Evolutionary conservation across 1,140 invertebrate genomes (phyloP), one percentile per base, ranked within the genome.

Genomic region (Cepaea nemoralis): DNA sequence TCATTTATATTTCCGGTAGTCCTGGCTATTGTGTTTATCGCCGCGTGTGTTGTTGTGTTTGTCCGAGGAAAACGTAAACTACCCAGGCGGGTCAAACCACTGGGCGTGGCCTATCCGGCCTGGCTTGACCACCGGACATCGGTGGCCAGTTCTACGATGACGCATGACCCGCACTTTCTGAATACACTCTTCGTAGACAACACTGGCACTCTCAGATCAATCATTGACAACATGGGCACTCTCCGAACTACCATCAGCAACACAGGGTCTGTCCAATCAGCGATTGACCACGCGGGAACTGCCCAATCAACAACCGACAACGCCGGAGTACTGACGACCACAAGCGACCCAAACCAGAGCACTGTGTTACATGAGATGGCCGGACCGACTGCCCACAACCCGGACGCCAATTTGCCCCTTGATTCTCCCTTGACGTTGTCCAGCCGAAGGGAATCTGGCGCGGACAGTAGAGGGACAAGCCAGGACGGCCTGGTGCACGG

Each of bases 1-100:
- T 77, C 24, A 63, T 77, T 27, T 77, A 77, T 33, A 66, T 77
- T 35, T 55, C 50, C n/a, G 75, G 50, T 10, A 77, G 75, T 42
- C 1, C n/a, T 77, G 1, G n/a, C 75, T 2, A 6, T 77, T 6
- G 75, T 55, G 1, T 77, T 77, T 40, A 77, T 77, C 35, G n/a
- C 66, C 1, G 75, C 75, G 1, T 77, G 75, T 40, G 6, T 77
- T 24, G 55, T 63, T 3, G 35, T 77, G 0, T 77, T 31, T 42
- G 22, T 63, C 3, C 75, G 75, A 1, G 39, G 33, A 27, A 55
- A 42, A 6, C 75, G 22, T 1, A 42, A 45, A 14, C 35, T 3
- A 77, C 50, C 75, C 16, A 19, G 19, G 22, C 59, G 48, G 12
- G 42, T 37, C 2, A 75, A 75, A 45, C 50, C 75, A n/a, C 24